Evolutionary conservation across 2,113 vertebrate genomes (phyloP), one percentile per base, ranked within the genome.

Genomic region (Holacanthus passer): DNA sequence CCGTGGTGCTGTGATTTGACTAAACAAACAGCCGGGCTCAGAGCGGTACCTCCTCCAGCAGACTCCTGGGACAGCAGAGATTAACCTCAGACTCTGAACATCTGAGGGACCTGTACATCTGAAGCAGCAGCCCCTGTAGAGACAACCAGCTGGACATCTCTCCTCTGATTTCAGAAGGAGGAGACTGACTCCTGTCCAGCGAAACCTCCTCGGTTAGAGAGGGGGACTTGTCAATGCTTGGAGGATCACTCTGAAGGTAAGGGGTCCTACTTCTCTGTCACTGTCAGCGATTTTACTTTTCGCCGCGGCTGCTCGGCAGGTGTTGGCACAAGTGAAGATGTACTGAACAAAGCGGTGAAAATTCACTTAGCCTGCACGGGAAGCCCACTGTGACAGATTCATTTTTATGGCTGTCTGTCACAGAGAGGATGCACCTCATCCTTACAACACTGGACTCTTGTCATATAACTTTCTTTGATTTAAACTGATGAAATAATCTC

Each of bases 31-130:
- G 84, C 85, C 59, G 0, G 64, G 39, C 88, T 88, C 83, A 62
- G 83, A 82, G 82, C 22, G 39, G 81, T 81, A 60, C 90, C 91
- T 91, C 92, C 79, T 94, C 89, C 88, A 63, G 73, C 37, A 7
- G 84, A 77, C 90, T 94, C 87, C 90, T 32, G 82, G 90, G 90
- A 94, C 94, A 84, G 81, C 70, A 73, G 84, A 94, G 92, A 90
- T 92, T 91, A 93, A 92, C 93, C 92, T 87, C 79, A 84, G 90
- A 77, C 83, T 84, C 91, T 81, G 86, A 88, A 93, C 92, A 93
- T 91, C 90, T 88, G 92, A 94, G 87, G 85, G 84, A 84, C 90
- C 82, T 82, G 67, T 69, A 84, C 87, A 84, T 92, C 90, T 87
- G 58, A 89, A 60, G 82, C 80, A 82, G 88, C 60, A 63, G 76